Evolutionary conservation across 2,113 vertebrate genomes (phyloP), one percentile per base, ranked within the genome.

Genomic region (Chunga burmeisteri): DNA sequence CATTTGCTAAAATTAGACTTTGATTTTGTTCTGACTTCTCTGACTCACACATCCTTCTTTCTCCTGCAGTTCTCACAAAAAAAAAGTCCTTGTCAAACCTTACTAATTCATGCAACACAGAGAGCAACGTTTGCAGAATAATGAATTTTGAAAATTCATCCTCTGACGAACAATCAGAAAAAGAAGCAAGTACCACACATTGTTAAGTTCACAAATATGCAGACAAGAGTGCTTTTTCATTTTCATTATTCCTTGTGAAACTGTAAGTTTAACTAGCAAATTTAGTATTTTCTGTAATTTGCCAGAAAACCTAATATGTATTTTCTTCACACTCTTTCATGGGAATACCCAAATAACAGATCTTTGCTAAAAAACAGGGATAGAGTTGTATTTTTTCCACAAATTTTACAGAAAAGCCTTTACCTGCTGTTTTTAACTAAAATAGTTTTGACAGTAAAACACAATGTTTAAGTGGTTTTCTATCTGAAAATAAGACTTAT

Each of bases 1-100:
- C n/a, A 75, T 88, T 71, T 84, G 30, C 29, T 66, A 85, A 61
- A 90, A 84, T 84, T 86, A 94, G 75, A 79, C 38, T 93, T 83
- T 74, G 61, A 61, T 86, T 63, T 86, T 88, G 44, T 78, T 92
- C 86, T 90, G 68, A 50, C 30, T 88, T 91, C 20, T 93, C 38
- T 86, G 81, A 93, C 29, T 88, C 77, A 73, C 36, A 71, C 11
- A 81, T 94, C 75, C 36, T 90, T 86, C 32, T 55, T 73, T 93
- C n/a, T 93, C n/a, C n/a, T 81, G 19, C 23, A 78, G 12, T 44
- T 67, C 23, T 72, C 9, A 40, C 11, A 10, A 75, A 80, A 62
- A 27, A 46, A 83, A 25, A 52, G 49, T 36, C 58, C 13, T 53
- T 84, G 42, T 61, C 21, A 52, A 52, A 62, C 34, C 20, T 68